Conservation (phyloP, 1,140 invertebrate genomes). For the Diplogasteroides magnus region DNA sequence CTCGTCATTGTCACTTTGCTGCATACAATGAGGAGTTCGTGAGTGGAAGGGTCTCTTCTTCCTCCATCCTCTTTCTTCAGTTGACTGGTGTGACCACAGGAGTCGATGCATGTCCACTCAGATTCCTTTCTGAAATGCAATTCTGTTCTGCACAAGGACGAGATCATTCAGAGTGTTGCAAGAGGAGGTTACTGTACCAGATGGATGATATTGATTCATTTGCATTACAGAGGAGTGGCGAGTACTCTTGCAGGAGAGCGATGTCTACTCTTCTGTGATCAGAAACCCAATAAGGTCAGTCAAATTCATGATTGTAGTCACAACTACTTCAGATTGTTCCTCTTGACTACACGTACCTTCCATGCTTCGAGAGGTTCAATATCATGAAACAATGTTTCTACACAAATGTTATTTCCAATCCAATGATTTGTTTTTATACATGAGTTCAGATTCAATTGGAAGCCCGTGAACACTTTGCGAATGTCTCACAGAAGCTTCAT, state of each 20-base stretch:
- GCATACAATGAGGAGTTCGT: background rate
- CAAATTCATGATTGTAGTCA: background rate
- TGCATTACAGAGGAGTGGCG: background rate
- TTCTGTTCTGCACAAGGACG: background rate
- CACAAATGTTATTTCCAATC: no score
- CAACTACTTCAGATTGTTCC: background rate
- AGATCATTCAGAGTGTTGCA: background rate
- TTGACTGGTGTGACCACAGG: background rate
- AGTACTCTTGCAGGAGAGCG: background rate
- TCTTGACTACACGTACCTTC: background rate
- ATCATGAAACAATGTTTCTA: background rate
- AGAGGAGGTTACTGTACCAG: background rate
- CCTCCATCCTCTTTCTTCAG: background rate
- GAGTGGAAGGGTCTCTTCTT: background rate
- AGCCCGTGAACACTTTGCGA: no score
- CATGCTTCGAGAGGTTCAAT: background rate
- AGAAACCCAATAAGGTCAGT: background rate
- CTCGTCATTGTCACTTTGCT: background rate
- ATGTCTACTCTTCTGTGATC: background rate
- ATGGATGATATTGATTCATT: background rate
- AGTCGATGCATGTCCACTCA: background rate
- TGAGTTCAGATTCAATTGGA: no score
- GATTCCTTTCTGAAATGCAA: background rate
- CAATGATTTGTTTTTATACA: no score
- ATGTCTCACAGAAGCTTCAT: no score